A percentile compares a stretch with the other conserved stretches of the same genome.
These are phyloP conservation scores for Gasteruption jaculator DNA, from an alignment of 2,888 invertebrate species.

Conservation along the genomic window DNA sequence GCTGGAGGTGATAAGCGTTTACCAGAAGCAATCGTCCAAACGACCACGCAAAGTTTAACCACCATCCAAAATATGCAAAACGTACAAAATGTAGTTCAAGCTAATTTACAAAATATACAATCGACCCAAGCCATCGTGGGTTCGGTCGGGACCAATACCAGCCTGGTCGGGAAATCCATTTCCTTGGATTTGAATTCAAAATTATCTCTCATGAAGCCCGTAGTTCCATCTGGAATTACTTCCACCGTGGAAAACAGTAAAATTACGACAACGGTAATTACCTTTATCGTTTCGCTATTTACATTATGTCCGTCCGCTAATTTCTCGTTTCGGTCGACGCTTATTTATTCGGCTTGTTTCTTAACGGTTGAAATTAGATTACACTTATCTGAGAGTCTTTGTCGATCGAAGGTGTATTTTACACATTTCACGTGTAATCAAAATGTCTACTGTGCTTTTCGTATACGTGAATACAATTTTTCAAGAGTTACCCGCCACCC, in stretches of 20 bases:
- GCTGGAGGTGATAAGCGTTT: conserved; percentile 39
- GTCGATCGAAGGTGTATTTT: no score
- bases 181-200: conserved; percentile 45
- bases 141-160: conserved; percentile 35
- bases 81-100: conserved; percentile 37
- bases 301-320: no score
- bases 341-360: no score
- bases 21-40: conserved; percentile 38
- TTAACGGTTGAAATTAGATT: no score
- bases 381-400: no score
- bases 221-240: conserved; percentile 37
- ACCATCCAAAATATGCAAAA: conserved; percentile 40
- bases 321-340: no score
- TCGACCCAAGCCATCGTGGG: conserved; percentile 37
- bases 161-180: conserved; percentile 44
- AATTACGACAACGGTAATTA: conserved; percentile 37
- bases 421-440: no score
- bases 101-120: conserved; percentile 41
- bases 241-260: conserved; percentile 41
- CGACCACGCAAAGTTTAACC: conserved; percentile 40
- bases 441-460: no score
- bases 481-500: no score
- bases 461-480: no score
- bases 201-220: conserved; percentile 43
- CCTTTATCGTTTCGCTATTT: not conserved